Evolutionary conservation across 2,113 vertebrate species (phyloP).

Genomic region (Solea senegalensis): DNA sequence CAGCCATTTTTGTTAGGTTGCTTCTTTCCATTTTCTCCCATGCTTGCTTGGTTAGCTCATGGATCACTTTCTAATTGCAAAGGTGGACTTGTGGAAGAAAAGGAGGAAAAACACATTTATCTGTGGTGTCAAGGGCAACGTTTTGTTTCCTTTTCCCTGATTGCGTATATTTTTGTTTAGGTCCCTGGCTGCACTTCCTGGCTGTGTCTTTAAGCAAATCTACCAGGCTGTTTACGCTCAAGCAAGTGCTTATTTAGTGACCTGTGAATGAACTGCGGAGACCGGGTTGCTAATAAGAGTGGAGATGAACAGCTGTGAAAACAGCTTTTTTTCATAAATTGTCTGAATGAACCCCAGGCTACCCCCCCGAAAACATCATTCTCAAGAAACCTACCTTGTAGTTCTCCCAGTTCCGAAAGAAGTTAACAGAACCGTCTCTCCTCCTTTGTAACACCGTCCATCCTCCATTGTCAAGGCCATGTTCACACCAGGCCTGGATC

Average conservation of each 20-base stretch:
- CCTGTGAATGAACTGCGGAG: slow-evolving; percentile 35
- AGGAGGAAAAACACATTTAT: slow-evolving; percentile 12
- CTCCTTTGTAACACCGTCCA: slow-evolving; percentile 98
- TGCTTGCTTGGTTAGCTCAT: not conserved
- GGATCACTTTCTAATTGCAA: slow-evolving; percentile 21
- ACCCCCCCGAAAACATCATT: not conserved
- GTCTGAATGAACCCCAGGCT: not conserved
- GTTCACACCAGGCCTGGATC: slow-evolving; percentile 96
- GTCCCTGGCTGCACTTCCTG: slow-evolving; percentile 36
- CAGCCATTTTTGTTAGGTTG: not conserved
- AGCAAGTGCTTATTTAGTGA: slow-evolving; percentile 18
- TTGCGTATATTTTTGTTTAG: slow-evolving; percentile 33
- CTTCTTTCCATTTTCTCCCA: not conserved
- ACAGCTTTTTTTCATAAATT: not conserved
- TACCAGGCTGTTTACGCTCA: slow-evolving; percentile 46
- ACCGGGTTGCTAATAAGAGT: slow-evolving; percentile 7
- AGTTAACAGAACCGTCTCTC: slow-evolving; percentile 95
- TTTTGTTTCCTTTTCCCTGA: slow-evolving; percentile 15
- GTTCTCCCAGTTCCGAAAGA: slow-evolving; percentile 98
- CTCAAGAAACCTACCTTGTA: slow-evolving; percentile 88
- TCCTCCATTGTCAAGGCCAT: slow-evolving; percentile 93
- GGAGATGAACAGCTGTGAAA: slow-evolving; percentile 7
- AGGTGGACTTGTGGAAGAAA: slow-evolving; percentile 13
- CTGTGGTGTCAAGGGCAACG: slow-evolving; percentile 11
- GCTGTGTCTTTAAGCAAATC: slow-evolving; percentile 38